A percentile compares a stretch with the other conserved stretches of the same genome.
Evolutionary conservation across 2,797 vertebrate species (phyloP).

Genomic region (Danio kyathit): DNA sequence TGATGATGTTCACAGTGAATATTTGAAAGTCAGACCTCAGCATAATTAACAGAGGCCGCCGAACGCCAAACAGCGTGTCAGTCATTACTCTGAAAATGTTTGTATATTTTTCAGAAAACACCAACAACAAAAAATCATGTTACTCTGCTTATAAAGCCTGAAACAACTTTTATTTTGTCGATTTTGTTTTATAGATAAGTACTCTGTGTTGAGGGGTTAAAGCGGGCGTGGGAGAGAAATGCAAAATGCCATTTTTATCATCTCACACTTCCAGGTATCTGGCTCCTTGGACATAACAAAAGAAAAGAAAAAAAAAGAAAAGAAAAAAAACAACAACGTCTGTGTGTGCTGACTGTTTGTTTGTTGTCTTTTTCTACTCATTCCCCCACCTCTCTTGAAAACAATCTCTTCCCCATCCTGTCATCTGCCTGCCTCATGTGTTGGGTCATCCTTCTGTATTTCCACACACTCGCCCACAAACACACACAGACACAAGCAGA

Average conservation of each 20-base stretch:
- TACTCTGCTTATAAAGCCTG: slow-evolving; percentile 75
- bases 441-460: slow-evolving; percentile 26
- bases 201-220: slow-evolving; percentile 87
- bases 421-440: slow-evolving; percentile 68
- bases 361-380: slow-evolving; percentile 83
- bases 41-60: slow-evolving; percentile 24
- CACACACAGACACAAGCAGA: slow-evolving; percentile 65
- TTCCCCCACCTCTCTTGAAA: slow-evolving; percentile 72
- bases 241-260: slow-evolving; percentile 85
- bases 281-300: slow-evolving; percentile 73
- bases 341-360: slow-evolving; percentile 78
- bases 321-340: slow-evolving; percentile 75
- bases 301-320: neutral
- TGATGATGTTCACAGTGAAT: neutral
- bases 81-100: slow-evolving; percentile 65
- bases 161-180: slow-evolving; percentile 71
- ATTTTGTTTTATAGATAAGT: slow-evolving; percentile 87
- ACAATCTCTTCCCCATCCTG: slow-evolving; percentile 72
- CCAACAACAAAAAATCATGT: slow-evolving; percentile 63
- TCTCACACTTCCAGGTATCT: slow-evolving; percentile 86
- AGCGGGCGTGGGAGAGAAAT: slow-evolving; percentile 82
- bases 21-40: slow-evolving; percentile 38
- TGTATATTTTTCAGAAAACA: slow-evolving; percentile 66
- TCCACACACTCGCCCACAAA: slow-evolving; percentile 49
- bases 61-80: slow-evolving; percentile 57